Conservation (phyloP, 2,113 vertebrate genomes). For the Amia ocellicauda region DNA sequence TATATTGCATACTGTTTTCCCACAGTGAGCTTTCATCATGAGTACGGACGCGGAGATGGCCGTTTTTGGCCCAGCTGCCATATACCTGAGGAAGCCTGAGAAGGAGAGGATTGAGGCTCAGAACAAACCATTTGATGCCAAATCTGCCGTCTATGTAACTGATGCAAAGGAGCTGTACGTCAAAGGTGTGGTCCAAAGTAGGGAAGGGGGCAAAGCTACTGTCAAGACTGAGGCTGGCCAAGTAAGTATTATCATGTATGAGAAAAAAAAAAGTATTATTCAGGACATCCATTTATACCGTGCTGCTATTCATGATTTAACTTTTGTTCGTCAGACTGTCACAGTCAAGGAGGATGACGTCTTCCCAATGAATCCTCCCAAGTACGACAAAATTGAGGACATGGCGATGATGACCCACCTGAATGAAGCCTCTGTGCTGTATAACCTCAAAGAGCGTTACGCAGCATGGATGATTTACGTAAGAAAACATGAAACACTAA, state of each 20-base stretch:
- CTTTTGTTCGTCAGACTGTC: conserved; percentile 61
- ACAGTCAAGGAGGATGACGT: conserved; percentile 76
- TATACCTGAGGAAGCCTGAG: conserved; percentile 71
- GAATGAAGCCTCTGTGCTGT: conserved; percentile 71
- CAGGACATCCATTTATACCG: not conserved
- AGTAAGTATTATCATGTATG: conserved; percentile 42
- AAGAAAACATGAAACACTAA: conserved; percentile 38
- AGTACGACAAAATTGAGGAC: conserved; percentile 82
- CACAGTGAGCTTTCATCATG: conserved; percentile 51
- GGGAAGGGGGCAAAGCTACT: conserved; percentile 61
- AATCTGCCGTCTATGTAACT: conserved; percentile 71
- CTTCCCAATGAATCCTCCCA: conserved; percentile 80
- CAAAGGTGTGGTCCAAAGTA: conserved; percentile 68
- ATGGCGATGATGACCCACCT: conserved; percentile 90
- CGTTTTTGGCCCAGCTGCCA: conserved; percentile 62
- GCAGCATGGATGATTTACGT: conserved; percentile 92
- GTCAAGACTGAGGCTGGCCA: conserved; percentile 71
- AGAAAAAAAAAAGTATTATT: not conserved
- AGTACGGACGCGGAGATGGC: conserved; percentile 69
- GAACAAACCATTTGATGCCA: conserved; percentile 77
- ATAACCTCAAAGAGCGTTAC: conserved; percentile 86
- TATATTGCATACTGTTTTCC: too few relatives aligned
- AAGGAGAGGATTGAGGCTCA: conserved; percentile 75
- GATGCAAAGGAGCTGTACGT: conserved; percentile 68
- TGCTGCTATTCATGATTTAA: not conserved